Conservation (phyloP, 2,113 vertebrate species). For the Petromus typicus region DNA sequence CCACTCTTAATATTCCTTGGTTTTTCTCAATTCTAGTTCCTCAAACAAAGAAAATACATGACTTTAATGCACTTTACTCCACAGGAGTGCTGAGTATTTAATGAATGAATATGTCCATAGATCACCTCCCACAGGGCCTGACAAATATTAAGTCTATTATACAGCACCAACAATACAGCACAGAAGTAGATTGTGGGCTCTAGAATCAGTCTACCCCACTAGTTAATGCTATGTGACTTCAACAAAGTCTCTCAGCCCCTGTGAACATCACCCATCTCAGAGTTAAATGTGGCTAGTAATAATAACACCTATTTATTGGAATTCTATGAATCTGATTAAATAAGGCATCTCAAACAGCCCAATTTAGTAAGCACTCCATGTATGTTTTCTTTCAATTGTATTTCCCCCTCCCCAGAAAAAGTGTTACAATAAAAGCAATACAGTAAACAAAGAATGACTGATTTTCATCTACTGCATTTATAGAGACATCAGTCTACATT, state of each 20-base stretch:
- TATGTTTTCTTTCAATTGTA: not conserved
- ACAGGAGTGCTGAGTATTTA: not conserved
- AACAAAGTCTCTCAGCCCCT: not conserved
- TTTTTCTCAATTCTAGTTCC: not conserved
- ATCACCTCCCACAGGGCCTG: not conserved
- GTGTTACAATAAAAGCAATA: not conserved
- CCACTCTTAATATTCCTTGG: not conserved
- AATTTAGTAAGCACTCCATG: not conserved
- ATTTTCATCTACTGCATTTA: not conserved
- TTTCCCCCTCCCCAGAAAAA: not conserved
- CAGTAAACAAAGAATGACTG: not conserved
- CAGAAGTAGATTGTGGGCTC: not conserved
- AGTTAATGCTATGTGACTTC: not conserved
- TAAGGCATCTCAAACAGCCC: not conserved
- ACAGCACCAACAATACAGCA: not conserved
- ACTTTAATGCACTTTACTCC: conserved; percentile 1
- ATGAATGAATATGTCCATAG: not conserved
- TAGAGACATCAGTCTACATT: not conserved
- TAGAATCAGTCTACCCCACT: not conserved
- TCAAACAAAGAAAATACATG: not conserved
- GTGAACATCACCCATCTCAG: not conserved
- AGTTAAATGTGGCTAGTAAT: not conserved
- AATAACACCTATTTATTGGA: not conserved
- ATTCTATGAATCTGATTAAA: not conserved
- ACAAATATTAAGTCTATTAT: not conserved